Conservation (phyloP, 2,888 invertebrate species). For the Hermodice carunculata region DNA sequence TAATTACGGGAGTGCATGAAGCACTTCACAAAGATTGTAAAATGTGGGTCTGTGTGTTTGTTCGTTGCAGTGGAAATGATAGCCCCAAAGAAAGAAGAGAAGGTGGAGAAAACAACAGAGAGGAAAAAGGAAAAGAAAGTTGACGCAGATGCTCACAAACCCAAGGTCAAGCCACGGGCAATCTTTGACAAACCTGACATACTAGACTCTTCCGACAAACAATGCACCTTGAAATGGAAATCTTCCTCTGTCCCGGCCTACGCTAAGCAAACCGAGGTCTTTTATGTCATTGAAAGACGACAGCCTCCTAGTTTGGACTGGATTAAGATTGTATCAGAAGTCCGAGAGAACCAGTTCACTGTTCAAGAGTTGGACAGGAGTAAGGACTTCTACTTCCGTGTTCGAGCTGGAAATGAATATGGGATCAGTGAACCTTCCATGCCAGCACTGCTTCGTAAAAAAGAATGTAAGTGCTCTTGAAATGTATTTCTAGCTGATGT, state of each 20-base stretch:
- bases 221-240: slow-evolving; percentile 91
- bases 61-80: too few relatives aligned
- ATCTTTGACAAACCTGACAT: slow-evolving; percentile 88
- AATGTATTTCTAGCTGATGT: neutral
- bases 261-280: slow-evolving; percentile 84
- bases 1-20: too few relatives aligned
- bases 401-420: slow-evolving; percentile 95
- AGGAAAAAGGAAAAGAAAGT: slow-evolving; percentile 23
- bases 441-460: slow-evolving; percentile 47
- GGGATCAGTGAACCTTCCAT: slow-evolving; percentile 98
- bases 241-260: slow-evolving; percentile 88
- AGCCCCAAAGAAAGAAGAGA: too few relatives aligned
- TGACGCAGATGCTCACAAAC: slow-evolving; percentile 21
- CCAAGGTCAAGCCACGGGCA: slow-evolving; percentile 44
- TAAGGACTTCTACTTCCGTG: slow-evolving; percentile 93
- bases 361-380: slow-evolving; percentile 10
- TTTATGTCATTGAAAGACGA: slow-evolving; percentile 91
- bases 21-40: too few relatives aligned
- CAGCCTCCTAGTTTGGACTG: slow-evolving; percentile 68
- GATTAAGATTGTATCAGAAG: slow-evolving; percentile 51
- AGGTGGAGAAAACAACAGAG: too few relatives aligned
- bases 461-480: slow-evolving; percentile 20
- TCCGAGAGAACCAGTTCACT: slow-evolving; percentile 23
- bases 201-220: slow-evolving; percentile 90
- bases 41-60: too few relatives aligned